Conservation (phyloP, 2,888 invertebrate species). For the Galeopsomyia nigrocyanea region DNA sequence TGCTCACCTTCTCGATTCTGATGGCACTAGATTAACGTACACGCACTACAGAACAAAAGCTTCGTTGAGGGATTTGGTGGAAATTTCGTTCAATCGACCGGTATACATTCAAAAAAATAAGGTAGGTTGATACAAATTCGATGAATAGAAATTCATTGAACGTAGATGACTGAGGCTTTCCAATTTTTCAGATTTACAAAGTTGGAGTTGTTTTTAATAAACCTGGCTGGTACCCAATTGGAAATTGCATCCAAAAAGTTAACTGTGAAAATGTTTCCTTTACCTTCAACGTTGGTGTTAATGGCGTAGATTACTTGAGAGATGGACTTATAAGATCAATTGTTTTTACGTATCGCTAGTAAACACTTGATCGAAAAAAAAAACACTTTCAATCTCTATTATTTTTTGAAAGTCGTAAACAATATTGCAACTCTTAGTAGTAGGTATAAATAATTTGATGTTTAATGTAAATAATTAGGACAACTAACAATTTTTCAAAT, state of each 20-base stretch:
- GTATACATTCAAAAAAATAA: slow-evolving; percentile 83
- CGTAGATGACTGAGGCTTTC: not conserved
- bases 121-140: slow-evolving; percentile 63
- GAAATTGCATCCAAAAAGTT: slow-evolving; percentile 77
- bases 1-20: slow-evolving; percentile 84
- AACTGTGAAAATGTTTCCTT: slow-evolving; percentile 80
- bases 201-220: slow-evolving; percentile 86
- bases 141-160: not conserved
- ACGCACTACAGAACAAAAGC: slow-evolving; percentile 86
- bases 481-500: slow-evolving; percentile 20
- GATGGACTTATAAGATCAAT: slow-evolving; percentile 83
- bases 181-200: slow-evolving; percentile 75
- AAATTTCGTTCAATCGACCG: slow-evolving; percentile 85
- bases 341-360: slow-evolving; percentile 73
- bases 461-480: slow-evolving; percentile 36
- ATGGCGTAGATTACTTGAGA: slow-evolving; percentile 77
- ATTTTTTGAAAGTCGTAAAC: not conserved
- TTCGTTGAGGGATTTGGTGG: slow-evolving; percentile 79
- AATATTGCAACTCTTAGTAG: slow-evolving; percentile 14
- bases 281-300: slow-evolving; percentile 80
- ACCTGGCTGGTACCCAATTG: slow-evolving; percentile 84
- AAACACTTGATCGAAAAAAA: slow-evolving; percentile 1
- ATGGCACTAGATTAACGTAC: slow-evolving; percentile 84
- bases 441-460: slow-evolving; percentile 11
- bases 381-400: not conserved